These are phyloP conservation scores for Poeciliopsis retropinna DNA, from an alignment of 2,113 vertebrate genomes.

Conservation along the genomic window DNA sequence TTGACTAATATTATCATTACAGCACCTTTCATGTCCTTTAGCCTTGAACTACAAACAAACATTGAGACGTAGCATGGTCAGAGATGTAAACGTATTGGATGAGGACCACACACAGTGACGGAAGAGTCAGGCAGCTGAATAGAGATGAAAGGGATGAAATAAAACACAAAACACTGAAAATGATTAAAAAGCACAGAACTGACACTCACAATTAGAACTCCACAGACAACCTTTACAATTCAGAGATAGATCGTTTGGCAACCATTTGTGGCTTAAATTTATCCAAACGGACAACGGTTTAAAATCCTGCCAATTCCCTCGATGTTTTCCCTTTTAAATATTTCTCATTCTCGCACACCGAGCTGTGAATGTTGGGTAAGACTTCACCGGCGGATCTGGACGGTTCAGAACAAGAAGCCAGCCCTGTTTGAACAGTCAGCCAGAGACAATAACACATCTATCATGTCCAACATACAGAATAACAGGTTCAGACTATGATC, in stretches of 20 bases:
- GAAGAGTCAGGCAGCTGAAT: constrained; percentile 14
- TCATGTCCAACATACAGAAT: constrained; percentile 5
- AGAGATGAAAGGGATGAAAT: constrained; percentile 41
- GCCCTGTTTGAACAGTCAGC: constrained; percentile 40
- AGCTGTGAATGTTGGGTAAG: constrained; percentile 12
- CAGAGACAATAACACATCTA: constrained; percentile 4
- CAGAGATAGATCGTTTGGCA: constrained; percentile 14
- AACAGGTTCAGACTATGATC: constrained; percentile 19
- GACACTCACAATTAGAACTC: constrained; percentile 23
- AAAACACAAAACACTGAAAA: constrained; percentile 8
- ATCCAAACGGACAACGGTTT: constrained; percentile 16
- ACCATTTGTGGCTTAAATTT: constrained; percentile 20
- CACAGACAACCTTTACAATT: not conserved
- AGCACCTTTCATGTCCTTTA: constrained; percentile 33
- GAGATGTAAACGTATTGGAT: constrained; percentile 66
- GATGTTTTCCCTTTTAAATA: constrained; percentile 61
- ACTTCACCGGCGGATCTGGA: not conserved
- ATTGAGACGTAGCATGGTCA: constrained; percentile 35
- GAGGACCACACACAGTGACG: constrained; percentile 24
- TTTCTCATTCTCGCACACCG: constrained; percentile 41
- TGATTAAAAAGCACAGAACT: constrained; percentile 7
- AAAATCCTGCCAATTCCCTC: constrained; percentile 29
- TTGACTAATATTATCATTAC: constrained; percentile 28
- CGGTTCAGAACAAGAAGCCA: constrained; percentile 47
- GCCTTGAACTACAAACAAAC: constrained; percentile 48